Evolutionary conservation across 2,113 vertebrate genomes (phyloP).

Genomic region (Vidua chalybeata): DNA sequence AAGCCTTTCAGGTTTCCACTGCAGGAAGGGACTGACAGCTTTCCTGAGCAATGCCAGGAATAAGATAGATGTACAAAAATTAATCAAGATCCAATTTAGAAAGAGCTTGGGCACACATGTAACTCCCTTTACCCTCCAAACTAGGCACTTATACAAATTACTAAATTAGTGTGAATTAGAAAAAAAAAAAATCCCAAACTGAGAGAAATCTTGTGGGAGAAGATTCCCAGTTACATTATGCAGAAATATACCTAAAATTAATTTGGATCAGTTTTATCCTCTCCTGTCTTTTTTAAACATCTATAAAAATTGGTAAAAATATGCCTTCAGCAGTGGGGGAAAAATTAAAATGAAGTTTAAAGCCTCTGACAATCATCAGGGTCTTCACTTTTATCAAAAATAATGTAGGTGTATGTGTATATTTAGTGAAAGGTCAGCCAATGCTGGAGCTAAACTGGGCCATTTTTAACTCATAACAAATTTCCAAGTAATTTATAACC

Average conservation of each 20-base stretch:
- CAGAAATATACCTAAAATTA: not conserved
- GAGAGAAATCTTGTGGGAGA: not conserved
- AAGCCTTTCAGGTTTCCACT: conserved; percentile 7
- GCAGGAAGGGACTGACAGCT: not conserved
- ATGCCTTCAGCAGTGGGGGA: not conserved
- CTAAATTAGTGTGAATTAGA: not conserved
- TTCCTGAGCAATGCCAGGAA: conserved; percentile 11
- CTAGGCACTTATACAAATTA: not conserved
- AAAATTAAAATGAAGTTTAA: not conserved
- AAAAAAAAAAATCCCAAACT: not conserved
- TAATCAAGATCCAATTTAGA: conserved; percentile 30
- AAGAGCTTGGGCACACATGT: not conserved
- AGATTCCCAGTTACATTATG: not conserved
- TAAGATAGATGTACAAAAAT: conserved; percentile 24
- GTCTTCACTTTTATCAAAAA: not conserved
- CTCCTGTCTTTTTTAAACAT: not conserved
- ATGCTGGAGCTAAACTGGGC: not conserved
- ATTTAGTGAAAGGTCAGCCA: not conserved
- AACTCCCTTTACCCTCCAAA: not conserved
- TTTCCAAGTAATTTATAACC: not conserved
- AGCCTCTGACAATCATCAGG: not conserved
- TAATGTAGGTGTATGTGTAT: rapidly evolving
- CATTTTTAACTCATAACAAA: not conserved
- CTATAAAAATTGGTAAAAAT: not conserved
- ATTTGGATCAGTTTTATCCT: not conserved